Base-by-base conservation (phyloP, 2,888 invertebrate genomes). In the Helleia helle region DNA sequence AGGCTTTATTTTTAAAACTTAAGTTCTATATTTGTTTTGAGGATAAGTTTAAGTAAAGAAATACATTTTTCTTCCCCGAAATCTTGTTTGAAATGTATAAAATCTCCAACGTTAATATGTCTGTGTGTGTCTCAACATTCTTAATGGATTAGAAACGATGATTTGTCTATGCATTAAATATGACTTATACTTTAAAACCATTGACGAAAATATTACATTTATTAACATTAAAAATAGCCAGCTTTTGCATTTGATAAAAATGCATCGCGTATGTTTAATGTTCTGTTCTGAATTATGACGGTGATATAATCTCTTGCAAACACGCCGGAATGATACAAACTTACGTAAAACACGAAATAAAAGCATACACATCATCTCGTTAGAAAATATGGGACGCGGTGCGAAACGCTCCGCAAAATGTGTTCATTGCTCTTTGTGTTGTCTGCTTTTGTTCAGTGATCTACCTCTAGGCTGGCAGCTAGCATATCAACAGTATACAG, bases 351-450 rank as follows among this genome's bases (percentile, higher is more conserved):
- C 48, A 40, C 38, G 47, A 43, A 46, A 71, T 71, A 73, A 71
- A 68, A 64, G 71, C 51, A 62, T 65, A 62, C 67, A 64, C 68
- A 76, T 80, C 75, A 80, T 75, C 74, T 75, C 73, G 74, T 80
- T 79, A 79, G 71, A 67, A 72, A 71, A 81, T 80, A 76, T 81
- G 69, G 79, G 69, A 63, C 80, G 69, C 70, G 65, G 62, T 64
- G 70, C 65, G 68, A 68, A 63, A 62, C 68, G 71, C 71, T 75
- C 71, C 56, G 67, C 66, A 65, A 71, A 75, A 76, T 74, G 74
- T 72, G 72, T 72, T 68, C 71, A 74, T 72, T 77, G 79, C 79
- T 75, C 79, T 80, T 79, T 81, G 80, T 79, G 74, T 65, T 52
- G 69, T 54, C 59, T 59, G 59, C 75, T 76, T 80, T 80, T 80